Base-by-base conservation (phyloP, 2,113 vertebrate species). In the Lepus americanus region DNA sequence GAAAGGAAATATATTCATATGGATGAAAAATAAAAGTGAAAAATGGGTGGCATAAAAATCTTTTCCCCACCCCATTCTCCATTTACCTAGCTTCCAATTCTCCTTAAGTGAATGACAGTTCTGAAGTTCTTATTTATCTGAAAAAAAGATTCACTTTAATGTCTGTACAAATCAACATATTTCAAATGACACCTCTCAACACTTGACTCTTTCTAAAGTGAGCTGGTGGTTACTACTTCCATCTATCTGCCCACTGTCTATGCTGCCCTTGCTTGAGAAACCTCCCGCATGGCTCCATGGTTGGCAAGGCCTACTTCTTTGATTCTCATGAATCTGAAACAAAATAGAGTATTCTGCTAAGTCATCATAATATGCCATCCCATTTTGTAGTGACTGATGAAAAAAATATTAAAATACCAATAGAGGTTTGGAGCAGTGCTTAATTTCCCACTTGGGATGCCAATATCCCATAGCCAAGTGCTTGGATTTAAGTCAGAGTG, bases 271-370 rank as follows among this genome's bases (percentile, higher is more conserved):
- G 53, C 25, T 84, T 73, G 51, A 36, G 23, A 44, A 92, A 29
- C 73, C 2, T 29, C 6, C 23, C 29, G 22, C 64, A 11, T 55
- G 7, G 3, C 67, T 88, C 27, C 61, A 16, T 69, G 9, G 29
- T 61, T 17, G 31, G 12, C 12, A 84, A 64, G 70, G 20, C 22
- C 61, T 67, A 9, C 27, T 73, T n/a, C 29, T 70, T 78, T 61
- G 72, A 95, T 90, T 95, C 70, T 95, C 16, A 92, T 72, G n/a
- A 31, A 22, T 33, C 25, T 53, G 23, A 91, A 89, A 83, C 1
- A 92, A 67, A 89, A 29, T n/a, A 66, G 2, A 1, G 10, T 73
- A 59, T 77, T n/a, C 19, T 81, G 10, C 13, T 33, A 67, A 44
- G 53, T 77, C 49, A 33, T 61, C 27, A 74, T 59, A 17, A 51